Evolutionary conservation across 2,888 invertebrate species (phyloP), one percentile per base, ranked within the genome.

Genomic region (Aplocera efformata): DNA sequence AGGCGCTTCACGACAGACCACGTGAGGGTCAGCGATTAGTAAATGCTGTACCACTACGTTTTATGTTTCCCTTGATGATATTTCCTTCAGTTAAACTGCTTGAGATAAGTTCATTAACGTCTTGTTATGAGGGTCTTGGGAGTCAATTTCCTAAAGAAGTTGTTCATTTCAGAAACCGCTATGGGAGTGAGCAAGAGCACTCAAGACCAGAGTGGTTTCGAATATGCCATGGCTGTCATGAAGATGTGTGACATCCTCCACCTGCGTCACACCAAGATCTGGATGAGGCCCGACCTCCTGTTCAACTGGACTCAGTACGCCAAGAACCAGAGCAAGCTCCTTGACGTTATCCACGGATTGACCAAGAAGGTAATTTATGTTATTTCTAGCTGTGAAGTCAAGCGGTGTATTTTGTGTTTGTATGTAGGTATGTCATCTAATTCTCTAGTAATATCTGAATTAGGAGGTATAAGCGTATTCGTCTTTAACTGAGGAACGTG

Each of bases 221-320:
- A 95, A 76, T 96, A 95, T 60, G 95, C 95, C 0, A 92, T 94
- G 92, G 95, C 95, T 48, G 95, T 96, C 3, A 95, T 95, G 95
- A 94, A 95, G 68, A 94, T 96, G 94, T 95, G 94, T 62, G 94
- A 95, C 60, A 95, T 96, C 57, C 90, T 96, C 0, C 95, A 96
- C 64, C 79, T 94, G 47, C 92, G 96, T 57, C 95, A 95, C 60
- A 94, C 94, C 20, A 94, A 93, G 75, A 78, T 94, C 35, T 94
- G 95, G 91, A 81, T 95, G 39, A 90, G 94, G 64, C 93, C 94
- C 6, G 94, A 96, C 63, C 81, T 94, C 65, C 77, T 95, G 4
- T 96, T 95, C 81, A 93, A 93, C 57, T 81, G 95, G 24, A 93
- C 94, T 1, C 91, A 91, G 45, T 92, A 94, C 76, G 93, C 93